Evolutionary conservation across 2,797 vertebrate genomes (phyloP).

Genomic region (Argentina silus): DNA sequence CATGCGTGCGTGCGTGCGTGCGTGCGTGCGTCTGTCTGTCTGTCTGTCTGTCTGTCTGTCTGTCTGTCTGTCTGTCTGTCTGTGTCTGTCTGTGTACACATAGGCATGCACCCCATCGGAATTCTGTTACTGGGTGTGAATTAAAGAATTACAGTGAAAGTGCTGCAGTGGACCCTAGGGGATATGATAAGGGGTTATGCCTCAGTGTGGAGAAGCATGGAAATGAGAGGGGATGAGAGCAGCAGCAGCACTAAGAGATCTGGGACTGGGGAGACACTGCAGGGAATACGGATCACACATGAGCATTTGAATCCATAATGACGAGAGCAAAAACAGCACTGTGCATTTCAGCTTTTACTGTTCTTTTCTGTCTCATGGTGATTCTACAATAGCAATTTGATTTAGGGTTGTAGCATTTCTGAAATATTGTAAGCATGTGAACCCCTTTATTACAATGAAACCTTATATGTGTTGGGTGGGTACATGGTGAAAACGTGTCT

Average conservation of each 20-base stretch:
- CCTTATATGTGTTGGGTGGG: no score
- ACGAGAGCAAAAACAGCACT: conserved; percentile 25
- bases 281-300: conserved; percentile 48
- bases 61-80: conserved; percentile 13
- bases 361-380: conserved; percentile 11
- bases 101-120: conserved; percentile 16
- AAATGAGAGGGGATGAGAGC: conserved; percentile 45
- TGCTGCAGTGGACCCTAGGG: conserved; percentile 18
- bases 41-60: no score
- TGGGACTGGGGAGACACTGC: conserved; percentile 26
- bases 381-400: conserved; percentile 4
- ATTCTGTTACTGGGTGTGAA: conserved; percentile 25
- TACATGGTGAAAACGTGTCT: no score
- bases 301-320: conserved; percentile 45
- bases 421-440: no score
- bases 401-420: background rate
- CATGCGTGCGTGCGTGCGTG: background rate
- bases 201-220: conserved; percentile 27
- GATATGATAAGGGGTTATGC: conserved; percentile 32
- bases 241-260: conserved; percentile 25
- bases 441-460: no score
- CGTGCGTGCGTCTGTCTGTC: no score
- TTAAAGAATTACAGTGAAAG: conserved; percentile 25
- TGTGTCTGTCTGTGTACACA: background rate
- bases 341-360: conserved; percentile 22